Evolutionary conservation across 2,888 invertebrate species (phyloP).

Genomic region (Boloria selene): DNA sequence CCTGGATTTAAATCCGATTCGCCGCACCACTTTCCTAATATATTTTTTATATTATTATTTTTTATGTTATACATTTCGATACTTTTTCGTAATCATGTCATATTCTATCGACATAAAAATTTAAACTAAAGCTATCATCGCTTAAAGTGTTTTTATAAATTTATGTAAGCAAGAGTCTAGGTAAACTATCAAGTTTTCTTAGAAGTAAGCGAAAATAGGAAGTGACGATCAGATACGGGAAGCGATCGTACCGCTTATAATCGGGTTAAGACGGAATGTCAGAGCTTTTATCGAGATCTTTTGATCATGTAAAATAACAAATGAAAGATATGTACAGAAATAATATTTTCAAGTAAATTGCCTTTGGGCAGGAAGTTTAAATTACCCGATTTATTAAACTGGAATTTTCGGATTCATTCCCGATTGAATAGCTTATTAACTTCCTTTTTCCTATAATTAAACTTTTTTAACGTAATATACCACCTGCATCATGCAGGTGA

Average conservation of each 20-base stretch:
- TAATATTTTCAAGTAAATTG: too few relatives aligned
- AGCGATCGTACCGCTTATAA: constrained; percentile 13
- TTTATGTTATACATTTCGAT: too few relatives aligned
- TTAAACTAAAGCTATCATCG: neutral
- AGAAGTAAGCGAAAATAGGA: constrained; percentile 24
- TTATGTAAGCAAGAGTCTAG: neutral
- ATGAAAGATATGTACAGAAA: neutral
- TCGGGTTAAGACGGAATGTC: constrained; percentile 17
- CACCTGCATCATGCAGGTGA: too few relatives aligned
- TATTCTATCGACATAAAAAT: neutral
- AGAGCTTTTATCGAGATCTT: constrained; percentile 8
- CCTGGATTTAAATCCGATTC: too few relatives aligned
- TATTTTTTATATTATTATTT: too few relatives aligned
- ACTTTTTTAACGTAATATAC: too few relatives aligned
- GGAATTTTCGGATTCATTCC: too few relatives aligned
- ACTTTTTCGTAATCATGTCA: too few relatives aligned
- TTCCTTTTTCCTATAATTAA: too few relatives aligned
- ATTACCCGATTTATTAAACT: neutral
- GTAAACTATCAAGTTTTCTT: constrained; percentile 1
- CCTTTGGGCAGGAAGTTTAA: neutral
- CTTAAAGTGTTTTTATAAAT: neutral
- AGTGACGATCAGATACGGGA: constrained; percentile 16
- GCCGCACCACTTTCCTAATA: too few relatives aligned
- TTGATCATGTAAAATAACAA: constrained; percentile 6
- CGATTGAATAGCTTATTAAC: too few relatives aligned